Evolutionary conservation across 1,140 invertebrate genomes (phyloP), one percentile per base, ranked within the genome.

Genomic region (Drosophila pallidifrons): DNA sequence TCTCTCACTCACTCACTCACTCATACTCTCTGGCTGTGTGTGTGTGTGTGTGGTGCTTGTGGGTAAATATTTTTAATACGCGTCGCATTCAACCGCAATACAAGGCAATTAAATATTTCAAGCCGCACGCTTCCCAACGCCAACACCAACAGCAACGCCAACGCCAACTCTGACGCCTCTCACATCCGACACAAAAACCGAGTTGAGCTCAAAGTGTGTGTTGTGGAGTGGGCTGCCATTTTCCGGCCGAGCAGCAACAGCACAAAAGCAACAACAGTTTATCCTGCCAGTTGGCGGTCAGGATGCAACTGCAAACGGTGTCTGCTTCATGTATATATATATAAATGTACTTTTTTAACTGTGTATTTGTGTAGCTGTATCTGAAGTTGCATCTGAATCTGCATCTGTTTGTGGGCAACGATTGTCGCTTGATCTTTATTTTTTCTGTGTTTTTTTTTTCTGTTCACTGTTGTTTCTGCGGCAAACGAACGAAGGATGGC

Each of bases 61-160:
- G 60, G 83, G 76, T 88, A 88, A 88, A 89, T 85, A 89, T 89
- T 89, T 89, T 89, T 89, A 85, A 89, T 85, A 81, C 85, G 85
- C 78, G 81, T 79, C 75, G 78, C 78, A 89, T 76, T 82, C 85
- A 85, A 89, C 85, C 85, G 85, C 85, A 85, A 89, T 89, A 89
- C 85, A 89, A 89, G 85, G 85, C 85, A 89, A 89, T 89, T 89
- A 89, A 89, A 89, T 89, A 89, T 89, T 89, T 89, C 81, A 74
- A 81, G 58, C 74, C 85, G 47, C 61, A 71, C 79, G 47, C 60
- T 43, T 57, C 54, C 52, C 60, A 63, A 70, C 67, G 20, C 20
- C 20, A 25, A 25, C 20, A 4, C 20, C 20, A 63, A 70, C 67
- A 3, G 2, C 20, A 20, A 25, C 20, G 3, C 20, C 20, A 25